These are phyloP conservation scores for Holocentrus rufus DNA, from an alignment of 2,797 vertebrate genomes.

Conservation along the genomic window DNA sequence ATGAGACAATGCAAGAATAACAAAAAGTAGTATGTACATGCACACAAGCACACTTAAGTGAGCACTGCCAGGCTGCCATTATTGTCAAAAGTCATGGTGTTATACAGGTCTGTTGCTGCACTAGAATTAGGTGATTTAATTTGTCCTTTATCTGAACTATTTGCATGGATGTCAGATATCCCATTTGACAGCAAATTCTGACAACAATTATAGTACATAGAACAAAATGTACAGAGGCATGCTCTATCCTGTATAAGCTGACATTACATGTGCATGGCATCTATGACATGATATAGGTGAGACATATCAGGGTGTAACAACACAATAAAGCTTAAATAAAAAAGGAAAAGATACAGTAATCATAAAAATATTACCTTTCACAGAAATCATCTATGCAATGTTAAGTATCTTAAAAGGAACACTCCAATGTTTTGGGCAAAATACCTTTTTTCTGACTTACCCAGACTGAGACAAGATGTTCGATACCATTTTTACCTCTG, in stretches of 20 bases:
- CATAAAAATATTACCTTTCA: slow-evolving; percentile 19
- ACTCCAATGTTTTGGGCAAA: too few species aligned
- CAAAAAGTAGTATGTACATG: slow-evolving; percentile 25
- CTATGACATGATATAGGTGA: slow-evolving; percentile 22
- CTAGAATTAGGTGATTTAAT: too few species aligned
- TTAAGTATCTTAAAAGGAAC: too few species aligned
- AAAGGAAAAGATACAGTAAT: slow-evolving; percentile 1
- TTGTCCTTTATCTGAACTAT: too few species aligned
- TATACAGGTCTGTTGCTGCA: background rate
- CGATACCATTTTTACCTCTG: too few species aligned
- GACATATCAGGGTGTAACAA: slow-evolving; percentile 7
- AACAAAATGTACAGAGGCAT: background rate
- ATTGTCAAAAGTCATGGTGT: background rate
- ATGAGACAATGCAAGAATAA: background rate
- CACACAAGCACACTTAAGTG: slow-evolving; percentile 10
- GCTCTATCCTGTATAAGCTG: slow-evolving; percentile 11
- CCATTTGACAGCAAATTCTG: too few species aligned
- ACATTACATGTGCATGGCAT: background rate
- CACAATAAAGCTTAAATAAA: background rate
- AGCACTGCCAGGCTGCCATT: background rate
- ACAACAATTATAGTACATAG: background rate
- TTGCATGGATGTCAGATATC: too few species aligned
- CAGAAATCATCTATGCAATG: slow-evolving; percentile 23
- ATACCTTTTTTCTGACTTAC: too few species aligned
- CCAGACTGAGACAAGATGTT: too few species aligned